Evolutionary conservation across 2,797 vertebrate genomes (phyloP).

Genomic region (Triplophysa yarkandensis): DNA sequence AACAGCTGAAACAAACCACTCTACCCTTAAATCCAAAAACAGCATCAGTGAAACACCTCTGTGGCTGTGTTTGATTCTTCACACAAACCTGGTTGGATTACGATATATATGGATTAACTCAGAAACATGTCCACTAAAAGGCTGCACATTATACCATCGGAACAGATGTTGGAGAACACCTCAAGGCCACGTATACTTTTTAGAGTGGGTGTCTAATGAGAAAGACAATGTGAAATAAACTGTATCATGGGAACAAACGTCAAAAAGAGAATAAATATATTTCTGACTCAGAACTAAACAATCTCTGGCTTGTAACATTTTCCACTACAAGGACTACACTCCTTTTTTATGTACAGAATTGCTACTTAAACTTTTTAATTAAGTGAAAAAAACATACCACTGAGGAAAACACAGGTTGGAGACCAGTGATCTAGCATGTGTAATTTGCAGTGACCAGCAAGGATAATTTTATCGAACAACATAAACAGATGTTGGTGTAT

Average conservation of each 20-base stretch:
- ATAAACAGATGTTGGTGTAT: slow-evolving; percentile 11
- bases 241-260: slow-evolving; percentile 15
- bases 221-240: slow-evolving; percentile 10
- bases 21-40: slow-evolving; percentile 41
- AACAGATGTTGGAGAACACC: slow-evolving; percentile 11
- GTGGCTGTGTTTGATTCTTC: slow-evolving; percentile 16
- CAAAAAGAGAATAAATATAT: slow-evolving; percentile 60
- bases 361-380: no score
- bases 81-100: slow-evolving; percentile 18
- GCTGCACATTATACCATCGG: no score
- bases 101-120: neutral
- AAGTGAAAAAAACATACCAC: no score
- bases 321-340: no score
- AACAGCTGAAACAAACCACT: slow-evolving; percentile 72
- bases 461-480: neutral
- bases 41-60: slow-evolving; percentile 34
- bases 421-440: neutral
- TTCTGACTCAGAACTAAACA: slow-evolving; percentile 75
- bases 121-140: neutral
- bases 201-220: slow-evolving; percentile 17
- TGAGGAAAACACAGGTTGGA: no score
- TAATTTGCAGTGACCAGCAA: slow-evolving; percentile 19
- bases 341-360: no score
- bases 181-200: slow-evolving; percentile 15
- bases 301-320: no score